Conservation (phyloP, 2,797 vertebrate genomes). For the Micromesistius poutassou region DNA sequence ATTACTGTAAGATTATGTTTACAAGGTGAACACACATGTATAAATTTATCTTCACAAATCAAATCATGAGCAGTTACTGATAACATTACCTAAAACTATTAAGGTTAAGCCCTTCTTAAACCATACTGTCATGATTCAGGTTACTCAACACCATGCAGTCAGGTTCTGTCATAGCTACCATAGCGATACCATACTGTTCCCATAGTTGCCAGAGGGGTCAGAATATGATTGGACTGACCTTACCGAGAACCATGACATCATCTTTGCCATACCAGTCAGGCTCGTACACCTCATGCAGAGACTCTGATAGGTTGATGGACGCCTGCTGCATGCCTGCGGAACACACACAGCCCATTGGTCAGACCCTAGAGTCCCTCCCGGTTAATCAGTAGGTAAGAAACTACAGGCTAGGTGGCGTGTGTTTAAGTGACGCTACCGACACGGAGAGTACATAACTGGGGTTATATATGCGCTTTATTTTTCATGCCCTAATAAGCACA, state of each 20-base stretch:
- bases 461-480: background rate
- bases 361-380: background rate
- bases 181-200: background rate
- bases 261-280: constrained; percentile 96
- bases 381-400: background rate
- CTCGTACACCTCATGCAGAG: constrained; percentile 95
- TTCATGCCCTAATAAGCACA: constrained; percentile 1
- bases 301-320: constrained; percentile 94
- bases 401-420: background rate
- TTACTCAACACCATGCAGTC: background rate
- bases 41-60: background rate
- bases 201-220: background rate
- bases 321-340: constrained; percentile 95
- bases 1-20: background rate
- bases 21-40: background rate
- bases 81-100: background rate
- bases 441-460: background rate
- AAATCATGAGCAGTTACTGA: constrained; percentile 5
- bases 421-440: background rate
- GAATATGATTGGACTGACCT: constrained; percentile 72
- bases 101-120: background rate
- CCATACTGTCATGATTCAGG: too few relatives aligned
- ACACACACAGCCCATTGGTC: background rate
- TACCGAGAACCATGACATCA: constrained; percentile 89
- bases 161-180: background rate